Evolutionary conservation across 2,797 vertebrate species (phyloP).

Genomic region (Xerus rutilus): DNA sequence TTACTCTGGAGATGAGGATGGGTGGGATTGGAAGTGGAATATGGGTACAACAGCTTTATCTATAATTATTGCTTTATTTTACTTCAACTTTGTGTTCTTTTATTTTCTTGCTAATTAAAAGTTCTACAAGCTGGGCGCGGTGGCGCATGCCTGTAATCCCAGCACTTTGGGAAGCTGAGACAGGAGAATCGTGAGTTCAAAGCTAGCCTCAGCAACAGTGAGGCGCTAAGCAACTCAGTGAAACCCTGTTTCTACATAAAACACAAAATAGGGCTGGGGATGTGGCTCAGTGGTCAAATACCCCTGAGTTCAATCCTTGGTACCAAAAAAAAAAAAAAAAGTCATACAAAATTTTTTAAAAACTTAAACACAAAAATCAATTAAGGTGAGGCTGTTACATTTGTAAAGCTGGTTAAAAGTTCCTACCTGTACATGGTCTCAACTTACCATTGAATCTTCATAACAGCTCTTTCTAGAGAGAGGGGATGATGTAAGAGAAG

Average conservation of each 20-base stretch:
- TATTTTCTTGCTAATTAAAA: constrained; percentile 38
- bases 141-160: no score
- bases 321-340: no score
- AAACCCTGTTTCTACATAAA: no score
- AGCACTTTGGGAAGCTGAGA: no score
- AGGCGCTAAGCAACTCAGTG: no score
- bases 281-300: no score
- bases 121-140: not conserved
- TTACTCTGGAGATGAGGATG: not conserved
- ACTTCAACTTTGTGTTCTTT: not conserved
- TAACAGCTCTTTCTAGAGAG: constrained; percentile 29
- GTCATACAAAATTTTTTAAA: not conserved
- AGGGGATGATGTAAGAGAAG: not conserved
- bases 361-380: constrained; percentile 14
- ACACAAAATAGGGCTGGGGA: no score
- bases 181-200: no score
- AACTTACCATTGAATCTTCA: constrained; percentile 19
- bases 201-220: no score
- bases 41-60: not conserved
- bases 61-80: constrained; percentile 55
- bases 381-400: not conserved
- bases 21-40: not conserved
- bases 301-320: no score
- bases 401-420: constrained; percentile 46
- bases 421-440: constrained; percentile 2